Evolutionary conservation across 1,140 invertebrate genomes (phyloP), one percentile per base, ranked within the genome.

Genomic region (Bombus vancouverensis): DNA sequence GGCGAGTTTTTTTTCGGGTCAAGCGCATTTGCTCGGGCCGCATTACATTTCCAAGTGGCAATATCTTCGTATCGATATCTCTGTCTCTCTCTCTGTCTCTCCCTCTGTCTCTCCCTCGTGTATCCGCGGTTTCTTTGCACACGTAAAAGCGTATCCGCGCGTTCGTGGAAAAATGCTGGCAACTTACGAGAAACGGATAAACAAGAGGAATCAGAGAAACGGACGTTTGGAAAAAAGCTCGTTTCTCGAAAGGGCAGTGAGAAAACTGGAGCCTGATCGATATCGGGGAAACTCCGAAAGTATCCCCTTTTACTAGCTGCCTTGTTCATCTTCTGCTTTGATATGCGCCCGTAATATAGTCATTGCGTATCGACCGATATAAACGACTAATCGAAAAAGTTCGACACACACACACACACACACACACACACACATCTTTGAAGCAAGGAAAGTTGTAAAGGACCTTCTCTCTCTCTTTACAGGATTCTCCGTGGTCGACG

Each of bases 11-110:
- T 92, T 86, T 62, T 62, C 83, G 84, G 88, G 85, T 84, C 89
- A 80, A 90, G 90, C 87, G 87, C 90, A 91, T 93, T 92, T 91
- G 87, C 91, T 88, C 89, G 78, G 81, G 84, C 87, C 90, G 87
- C 90, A 88, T 93, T 92, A 92, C 90, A 90, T 91, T 92, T 91
- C 92, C 88, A 87, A 90, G 89, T 88, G 88, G 90, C 89, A 89
- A 90, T 91, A 91, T 79, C 85, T 85, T 91, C 89, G 88, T 89
- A 92, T 92, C 91, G 91, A 93, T 92, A 87, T 83, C 68, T 32
- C 44, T 65, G 8, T 42, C 34, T 72, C 32, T 44, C 44, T 34
- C 53, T n/a, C 39, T n/a, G n/a, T 10, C 39, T 39, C 42, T 62
- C 12, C 8, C 42, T 62, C 12, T 42, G 12, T 65, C 34, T 34